Evolutionary conservation across 1,140 invertebrate species (phyloP), one percentile per base, ranked within the genome.

Genomic region (Dendroctonus valens): DNA sequence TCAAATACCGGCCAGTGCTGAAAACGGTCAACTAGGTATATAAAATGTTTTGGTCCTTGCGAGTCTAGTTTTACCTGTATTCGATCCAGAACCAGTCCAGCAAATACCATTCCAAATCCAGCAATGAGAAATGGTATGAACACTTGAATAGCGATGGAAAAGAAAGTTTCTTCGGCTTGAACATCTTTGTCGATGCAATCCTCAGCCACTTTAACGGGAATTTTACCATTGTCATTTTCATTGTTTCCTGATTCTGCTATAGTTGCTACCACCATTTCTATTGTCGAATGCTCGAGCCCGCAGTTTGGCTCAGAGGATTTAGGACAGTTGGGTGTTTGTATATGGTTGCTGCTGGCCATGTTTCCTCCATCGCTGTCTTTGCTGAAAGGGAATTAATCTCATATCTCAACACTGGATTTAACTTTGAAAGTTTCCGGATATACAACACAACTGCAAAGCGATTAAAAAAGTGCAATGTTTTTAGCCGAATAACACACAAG

Each of bases 81-180:
- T 8, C 41, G 79, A 76, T 95, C 92, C 0, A 96, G 81, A 5
- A 95, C 79, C 44, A 96, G 81, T 70, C 93, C 94, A 5, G 93
- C 93, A 2, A 87, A 89, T 0, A 97, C 94, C 89, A 95, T 97
- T 55, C 94, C 94, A 74, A 95, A 88, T 14, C 94, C 94, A 65
- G 94, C 94, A 41, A 97, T 82, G 39, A 95, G 80, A 80, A 94
- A 96, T 4, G 94, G 94, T 68, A 95, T 86, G 70, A 93, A 89
- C 78, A 96, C 91, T 82, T 97, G 91, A 50, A 93, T 83, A 8
- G 86, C 83, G n/a, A 86, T 87, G 7, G 83, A 70, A 52, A 84
- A 78, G 69, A 84, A 85, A 3, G 83, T 85, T 74, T 88, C 86
- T 26, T 70, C 60, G 26, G 59, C 55, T 59, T 69, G 70, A 50